phyloP scores from a whole-genome alignment of 1,140 invertebrate species.

The Drosophila willistoni region DNA sequence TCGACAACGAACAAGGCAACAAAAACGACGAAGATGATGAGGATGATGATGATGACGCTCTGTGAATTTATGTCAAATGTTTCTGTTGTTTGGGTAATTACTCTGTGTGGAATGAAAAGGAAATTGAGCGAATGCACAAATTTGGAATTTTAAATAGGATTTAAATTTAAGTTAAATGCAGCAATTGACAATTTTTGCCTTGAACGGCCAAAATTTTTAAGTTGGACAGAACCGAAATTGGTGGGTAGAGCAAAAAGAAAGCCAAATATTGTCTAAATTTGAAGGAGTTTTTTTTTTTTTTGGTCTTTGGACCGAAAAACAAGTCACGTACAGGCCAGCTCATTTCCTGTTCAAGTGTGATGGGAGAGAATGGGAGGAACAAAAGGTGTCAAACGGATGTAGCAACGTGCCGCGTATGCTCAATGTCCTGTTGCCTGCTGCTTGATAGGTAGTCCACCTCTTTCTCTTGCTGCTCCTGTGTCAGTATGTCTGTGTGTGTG shows the following conservation, averaged over 20 bases:
- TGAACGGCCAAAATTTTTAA: background rate
- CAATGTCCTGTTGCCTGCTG: slow-evolving; percentile 52
- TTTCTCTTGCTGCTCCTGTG: background rate
- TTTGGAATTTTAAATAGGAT: slow-evolving; percentile 76
- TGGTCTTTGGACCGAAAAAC: slow-evolving; percentile 42
- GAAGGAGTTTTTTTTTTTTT: background rate
- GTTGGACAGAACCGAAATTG: slow-evolving; percentile 6
- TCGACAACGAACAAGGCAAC: background rate
- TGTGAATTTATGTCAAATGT: slow-evolving; percentile 71
- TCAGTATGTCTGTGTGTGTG: too few relatives aligned
- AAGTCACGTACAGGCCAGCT: slow-evolving; percentile 76
- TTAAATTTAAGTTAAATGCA: slow-evolving; percentile 46
- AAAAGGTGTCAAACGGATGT: slow-evolving; percentile 80
- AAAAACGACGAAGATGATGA: background rate
- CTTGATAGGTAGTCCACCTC: slow-evolving; percentile 1
- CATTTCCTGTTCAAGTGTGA: slow-evolving; percentile 58
- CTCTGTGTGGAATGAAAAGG: slow-evolving; percentile 74
- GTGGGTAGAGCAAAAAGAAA: background rate
- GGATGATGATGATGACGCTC: background rate
- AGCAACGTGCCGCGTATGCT: slow-evolving; percentile 73
- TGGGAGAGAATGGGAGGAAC: slow-evolving; percentile 10
- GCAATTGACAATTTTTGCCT: slow-evolving; percentile 23
- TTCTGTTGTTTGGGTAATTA: slow-evolving; percentile 70
- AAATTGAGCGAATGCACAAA: slow-evolving; percentile 82
- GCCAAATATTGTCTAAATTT: slow-evolving; percentile 7